phyloP scores from a whole-genome alignment of 2,888 invertebrate genomes.

The Rhingia rostrata region DNA sequence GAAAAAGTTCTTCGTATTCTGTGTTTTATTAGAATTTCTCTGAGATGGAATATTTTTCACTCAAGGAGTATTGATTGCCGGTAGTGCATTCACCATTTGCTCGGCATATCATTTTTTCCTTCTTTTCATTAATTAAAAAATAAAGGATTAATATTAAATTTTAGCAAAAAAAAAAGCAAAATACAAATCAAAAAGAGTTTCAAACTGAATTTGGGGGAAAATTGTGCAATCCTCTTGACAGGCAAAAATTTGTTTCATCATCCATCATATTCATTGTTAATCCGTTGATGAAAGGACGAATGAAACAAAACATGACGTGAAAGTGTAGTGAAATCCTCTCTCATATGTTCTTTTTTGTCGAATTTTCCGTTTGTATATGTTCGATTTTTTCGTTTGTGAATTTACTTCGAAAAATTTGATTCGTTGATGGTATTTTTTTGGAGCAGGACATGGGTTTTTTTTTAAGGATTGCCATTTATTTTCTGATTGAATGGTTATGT shows the following conservation, averaged over 20 bases:
- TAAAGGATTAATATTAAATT: constrained; percentile 31
- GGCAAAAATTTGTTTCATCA: constrained; percentile 3
- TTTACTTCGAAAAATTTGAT: constrained; percentile 32
- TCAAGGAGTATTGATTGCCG: constrained; percentile 64
- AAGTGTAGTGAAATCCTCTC: neutral
- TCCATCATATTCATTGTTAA: constrained; percentile 17
- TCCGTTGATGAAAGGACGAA: constrained; percentile 40
- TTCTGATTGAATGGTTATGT: constrained; percentile 12
- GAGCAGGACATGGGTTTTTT: neutral
- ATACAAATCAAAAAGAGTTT: neutral
- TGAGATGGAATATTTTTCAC: constrained; percentile 19
- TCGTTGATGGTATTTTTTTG: constrained; percentile 20
- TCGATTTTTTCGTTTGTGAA: neutral
- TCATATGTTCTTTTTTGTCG: neutral
- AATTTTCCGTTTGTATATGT: neutral
- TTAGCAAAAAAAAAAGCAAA: neutral
- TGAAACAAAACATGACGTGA: neutral
- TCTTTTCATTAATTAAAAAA: constrained; percentile 40
- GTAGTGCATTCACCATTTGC: no score
- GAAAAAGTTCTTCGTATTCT: constrained; percentile 40
- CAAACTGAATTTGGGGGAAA: neutral
- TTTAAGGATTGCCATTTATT: constrained; percentile 24
- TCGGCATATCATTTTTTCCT: neutral
- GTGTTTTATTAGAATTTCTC: constrained; percentile 46
- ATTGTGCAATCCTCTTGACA: constrained; percentile 15